Percentiles rank a stretch among this genome's conserved stretches.
Evolutionary conservation across 2,113 vertebrate species (phyloP).

Genomic region (Stomatorhinus ivindoensis): DNA sequence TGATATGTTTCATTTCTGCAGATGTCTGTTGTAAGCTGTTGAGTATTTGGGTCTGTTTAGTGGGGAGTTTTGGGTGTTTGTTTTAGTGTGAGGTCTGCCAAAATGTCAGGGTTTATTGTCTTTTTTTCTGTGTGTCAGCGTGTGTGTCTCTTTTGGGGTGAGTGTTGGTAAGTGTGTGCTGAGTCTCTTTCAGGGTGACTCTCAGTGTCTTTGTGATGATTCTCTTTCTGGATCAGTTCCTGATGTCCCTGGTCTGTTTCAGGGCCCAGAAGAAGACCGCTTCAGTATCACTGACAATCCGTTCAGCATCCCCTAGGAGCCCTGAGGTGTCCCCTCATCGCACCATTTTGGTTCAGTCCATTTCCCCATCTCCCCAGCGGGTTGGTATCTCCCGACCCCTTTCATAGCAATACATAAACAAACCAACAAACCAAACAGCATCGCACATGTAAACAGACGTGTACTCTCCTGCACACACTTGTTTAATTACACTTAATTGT

Average conservation of each 20-base stretch:
- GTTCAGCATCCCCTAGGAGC: constrained; percentile 77
- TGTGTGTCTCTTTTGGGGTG: background rate
- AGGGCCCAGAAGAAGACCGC: constrained; percentile 91
- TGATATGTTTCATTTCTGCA: background rate
- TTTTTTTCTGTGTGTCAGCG: background rate
- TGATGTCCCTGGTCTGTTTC: constrained; percentile 27
- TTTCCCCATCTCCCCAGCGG: constrained; percentile 68
- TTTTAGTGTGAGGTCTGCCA: background rate
- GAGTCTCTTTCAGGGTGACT: background rate
- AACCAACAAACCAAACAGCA: constrained; percentile 5
- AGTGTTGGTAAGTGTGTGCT: background rate
- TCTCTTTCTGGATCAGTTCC: background rate
- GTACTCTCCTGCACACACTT: background rate
- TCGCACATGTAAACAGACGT: constrained; percentile 11
- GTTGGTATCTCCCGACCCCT: constrained; percentile 34
- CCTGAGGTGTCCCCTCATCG: constrained; percentile 61
- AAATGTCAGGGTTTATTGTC: background rate
- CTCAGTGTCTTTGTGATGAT: background rate
- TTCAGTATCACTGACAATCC: constrained; percentile 90
- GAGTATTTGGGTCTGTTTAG: background rate
- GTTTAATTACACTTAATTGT: background rate
- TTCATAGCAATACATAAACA: constrained; percentile 1
- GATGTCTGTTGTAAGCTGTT: background rate
- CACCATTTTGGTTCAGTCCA: constrained; percentile 80
- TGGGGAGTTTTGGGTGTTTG: background rate